These are phyloP conservation scores for Eubasilissa regina DNA, from an alignment of 1,140 invertebrate species.

Conservation along the genomic window DNA sequence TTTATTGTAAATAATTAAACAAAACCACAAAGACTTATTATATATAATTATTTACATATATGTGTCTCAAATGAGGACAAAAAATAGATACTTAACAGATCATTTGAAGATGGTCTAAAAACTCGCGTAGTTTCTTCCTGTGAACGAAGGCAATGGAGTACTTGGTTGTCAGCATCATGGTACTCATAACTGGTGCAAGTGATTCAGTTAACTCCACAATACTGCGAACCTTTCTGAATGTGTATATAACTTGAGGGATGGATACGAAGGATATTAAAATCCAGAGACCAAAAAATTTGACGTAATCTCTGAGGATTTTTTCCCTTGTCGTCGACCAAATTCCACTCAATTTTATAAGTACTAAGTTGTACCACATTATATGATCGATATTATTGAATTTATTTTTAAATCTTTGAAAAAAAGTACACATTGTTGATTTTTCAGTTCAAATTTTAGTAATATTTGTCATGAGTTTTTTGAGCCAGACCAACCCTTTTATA, in stretches of 20 bases:
- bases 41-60: background rate
- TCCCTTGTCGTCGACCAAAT: background rate
- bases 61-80: background rate
- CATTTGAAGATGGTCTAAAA: background rate
- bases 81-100: background rate
- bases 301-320: background rate
- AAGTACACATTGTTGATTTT: too few species aligned
- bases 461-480: too few species aligned
- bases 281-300: background rate
- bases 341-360: background rate
- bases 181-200: slow-evolving; percentile 2
- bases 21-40: too few species aligned
- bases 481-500: too few species aligned
- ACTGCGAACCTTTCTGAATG: background rate
- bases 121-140: slow-evolving; percentile 2
- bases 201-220: slow-evolving; percentile 18
- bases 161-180: background rate
- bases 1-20: too few species aligned
- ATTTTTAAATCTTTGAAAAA: too few species aligned
- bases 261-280: background rate
- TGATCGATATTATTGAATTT: background rate
- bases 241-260: slow-evolving; percentile 1
- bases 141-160: slow-evolving; percentile 4
- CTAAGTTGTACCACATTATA: background rate
- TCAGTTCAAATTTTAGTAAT: too few species aligned